phyloP scores from a whole-genome alignment of 2,113 vertebrate genomes.

The Regulus satrapa region DNA sequence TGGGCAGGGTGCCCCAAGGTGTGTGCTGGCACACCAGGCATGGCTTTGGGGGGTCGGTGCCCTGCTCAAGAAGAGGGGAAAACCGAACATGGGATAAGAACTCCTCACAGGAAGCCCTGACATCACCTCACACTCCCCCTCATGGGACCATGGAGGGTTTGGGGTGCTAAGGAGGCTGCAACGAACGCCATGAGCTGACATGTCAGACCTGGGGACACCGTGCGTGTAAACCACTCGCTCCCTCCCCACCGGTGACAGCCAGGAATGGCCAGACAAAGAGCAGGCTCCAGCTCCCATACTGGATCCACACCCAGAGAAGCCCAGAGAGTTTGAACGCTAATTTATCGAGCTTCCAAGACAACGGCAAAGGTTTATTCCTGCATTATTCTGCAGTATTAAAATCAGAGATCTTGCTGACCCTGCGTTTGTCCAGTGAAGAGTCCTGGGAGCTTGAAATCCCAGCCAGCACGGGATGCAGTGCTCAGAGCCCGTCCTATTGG shows the following conservation, averaged over 20 bases:
- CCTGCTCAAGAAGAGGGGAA: background rate
- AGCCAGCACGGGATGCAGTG: background rate
- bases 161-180: background rate
- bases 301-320: background rate
- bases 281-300: background rate
- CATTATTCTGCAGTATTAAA: background rate
- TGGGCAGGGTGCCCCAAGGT: fast-evolving
- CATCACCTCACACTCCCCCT: background rate
- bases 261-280: background rate
- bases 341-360: background rate
- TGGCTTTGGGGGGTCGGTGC: fast-evolving
- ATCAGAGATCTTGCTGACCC: background rate
- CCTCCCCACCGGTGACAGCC: background rate
- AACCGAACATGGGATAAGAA: background rate
- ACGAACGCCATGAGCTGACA: background rate
- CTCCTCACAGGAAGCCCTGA: background rate
- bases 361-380: background rate
- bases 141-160: fast-evolving
- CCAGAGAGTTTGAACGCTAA: background rate
- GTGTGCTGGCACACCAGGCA: background rate
- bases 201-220: background rate
- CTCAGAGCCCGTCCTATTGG: fast-evolving
- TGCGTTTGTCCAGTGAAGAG: fast-evolving
- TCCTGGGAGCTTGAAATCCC: background rate
- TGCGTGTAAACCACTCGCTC: background rate